Conservation (phyloP, 2,113 vertebrate species). For the Odocoileus hemionus region DNA sequence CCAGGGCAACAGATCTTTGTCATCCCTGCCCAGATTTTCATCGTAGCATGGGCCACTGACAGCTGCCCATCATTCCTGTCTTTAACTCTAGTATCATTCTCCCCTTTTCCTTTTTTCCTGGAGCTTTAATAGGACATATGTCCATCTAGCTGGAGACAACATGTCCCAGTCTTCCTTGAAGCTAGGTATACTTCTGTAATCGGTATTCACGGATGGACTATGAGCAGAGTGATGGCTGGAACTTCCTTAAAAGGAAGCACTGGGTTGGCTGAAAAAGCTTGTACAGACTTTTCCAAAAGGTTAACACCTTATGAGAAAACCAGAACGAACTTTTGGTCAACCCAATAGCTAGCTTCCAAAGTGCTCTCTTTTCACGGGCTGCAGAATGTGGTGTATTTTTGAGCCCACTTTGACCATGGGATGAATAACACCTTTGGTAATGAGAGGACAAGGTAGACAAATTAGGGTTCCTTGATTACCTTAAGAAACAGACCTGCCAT, state of each 20-base stretch:
- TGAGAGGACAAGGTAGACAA: not conserved
- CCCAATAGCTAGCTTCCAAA: not conserved
- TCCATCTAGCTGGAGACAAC: not conserved
- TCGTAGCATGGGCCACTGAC: fast-evolving
- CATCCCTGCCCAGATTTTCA: not conserved
- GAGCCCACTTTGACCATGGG: not conserved
- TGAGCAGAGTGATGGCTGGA: not conserved
- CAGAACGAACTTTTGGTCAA: not conserved
- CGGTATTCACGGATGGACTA: not conserved
- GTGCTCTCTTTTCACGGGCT: not conserved
- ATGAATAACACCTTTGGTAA: not conserved
- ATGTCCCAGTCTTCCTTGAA: not conserved
- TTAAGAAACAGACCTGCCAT: not conserved
- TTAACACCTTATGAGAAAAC: not conserved
- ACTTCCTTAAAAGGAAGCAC: not conserved
- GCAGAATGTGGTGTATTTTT: not conserved
- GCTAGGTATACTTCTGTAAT: not conserved
- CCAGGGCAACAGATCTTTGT: not conserved
- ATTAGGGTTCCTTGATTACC: not conserved
- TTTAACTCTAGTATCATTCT: not conserved
- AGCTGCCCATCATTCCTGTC: not conserved
- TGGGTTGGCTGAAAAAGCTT: not conserved
- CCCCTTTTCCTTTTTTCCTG: not conserved
- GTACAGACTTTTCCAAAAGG: not conserved
- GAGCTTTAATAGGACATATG: not conserved